A percentile compares a stretch with the other conserved stretches of the same genome.
phyloP scores from a whole-genome alignment of 1,140 invertebrate species.

The Ladona fulva region DNA sequence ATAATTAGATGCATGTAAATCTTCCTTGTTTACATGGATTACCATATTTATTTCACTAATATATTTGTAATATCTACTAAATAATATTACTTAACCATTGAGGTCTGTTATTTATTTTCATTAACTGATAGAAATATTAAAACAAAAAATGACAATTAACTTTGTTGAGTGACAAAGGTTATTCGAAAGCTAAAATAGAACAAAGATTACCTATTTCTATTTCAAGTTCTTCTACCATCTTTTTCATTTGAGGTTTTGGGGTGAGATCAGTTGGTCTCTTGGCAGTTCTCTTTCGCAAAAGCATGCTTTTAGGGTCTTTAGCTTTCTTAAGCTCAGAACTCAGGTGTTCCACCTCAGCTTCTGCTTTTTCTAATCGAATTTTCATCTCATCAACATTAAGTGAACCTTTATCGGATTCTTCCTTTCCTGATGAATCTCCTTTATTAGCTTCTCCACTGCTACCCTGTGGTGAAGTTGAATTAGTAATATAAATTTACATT shows the following conservation, averaged over 20 bases:
- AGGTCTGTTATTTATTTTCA: no score
- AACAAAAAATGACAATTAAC: no score
- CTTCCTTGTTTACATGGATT: no score
- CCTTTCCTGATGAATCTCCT: not conserved
- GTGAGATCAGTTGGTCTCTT: slow-evolving; percentile 60
- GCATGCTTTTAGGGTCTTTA: slow-evolving; percentile 23
- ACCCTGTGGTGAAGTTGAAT: not conserved
- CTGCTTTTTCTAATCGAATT: slow-evolving; percentile 21
- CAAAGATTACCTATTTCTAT: slow-evolving; percentile 55
- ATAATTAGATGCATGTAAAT: slow-evolving; percentile 8
- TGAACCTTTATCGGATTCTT: not conserved
- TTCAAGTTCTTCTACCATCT: slow-evolving; percentile 68
- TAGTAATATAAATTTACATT: no score
- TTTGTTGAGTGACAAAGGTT: no score
- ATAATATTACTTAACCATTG: no score
- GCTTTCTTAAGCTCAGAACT: slow-evolving; percentile 38
- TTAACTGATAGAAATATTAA: no score
- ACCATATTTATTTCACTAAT: no score
- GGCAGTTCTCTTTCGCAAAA: slow-evolving; percentile 36
- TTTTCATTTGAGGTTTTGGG: slow-evolving; percentile 61
- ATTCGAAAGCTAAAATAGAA: no score
- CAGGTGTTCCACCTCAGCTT: slow-evolving; percentile 44
- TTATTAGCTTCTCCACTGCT: not conserved
- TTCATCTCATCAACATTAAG: slow-evolving; percentile 5
- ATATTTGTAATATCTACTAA: no score